Evolutionary conservation across 1,140 invertebrate species (phyloP), one percentile per base, ranked within the genome.

Genomic region (Hirudo medicinalis): DNA sequence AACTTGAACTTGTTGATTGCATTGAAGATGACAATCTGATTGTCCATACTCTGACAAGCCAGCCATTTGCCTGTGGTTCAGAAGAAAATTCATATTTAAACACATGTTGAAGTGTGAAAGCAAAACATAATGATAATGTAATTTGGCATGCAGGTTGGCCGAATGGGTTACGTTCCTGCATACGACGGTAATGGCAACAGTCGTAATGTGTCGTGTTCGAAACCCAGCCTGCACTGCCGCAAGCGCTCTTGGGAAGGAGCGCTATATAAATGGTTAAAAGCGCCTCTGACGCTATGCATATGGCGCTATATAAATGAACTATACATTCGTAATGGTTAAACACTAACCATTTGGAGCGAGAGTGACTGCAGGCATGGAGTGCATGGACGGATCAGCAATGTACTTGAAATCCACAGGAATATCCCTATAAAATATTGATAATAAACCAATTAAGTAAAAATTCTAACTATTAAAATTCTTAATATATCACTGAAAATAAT

Each of bases 401-500:
- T 99, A 97, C 81, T 99, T 99, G 89, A 99, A 98, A 81, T 99
- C 96, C 4, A 99, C 96, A 0, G 96, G 97, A 80, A 99, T 97
- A 81, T 99, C 94, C 90, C 89, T 91, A 77, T 73, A 79, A 75
- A 63, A 72, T 22, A 75, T 73, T 68, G 32, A 74, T 63, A 11
- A 40, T 40, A 49, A 49, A 49, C 11, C 43, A 49, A 36, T 49
- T 49, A 17, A 49, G 9, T 49, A 49, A 49, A 49, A 49, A 49
- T 15, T 49, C 3, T 9, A 49, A 49, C 13, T 36, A 36, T 6
- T 36, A 36, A 2, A 36, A 3, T 6, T 3, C 32, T 6, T 2
- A 36, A 36, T 6, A 36, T 36, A n/a, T 36, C 2, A 36, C 2
- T 36, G 32, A 36, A 36, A 3, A 6, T 6, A 36, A 36, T 36